phyloP scores from a whole-genome alignment of 2,888 invertebrate genomes.

The Lysandra bellargus region DNA sequence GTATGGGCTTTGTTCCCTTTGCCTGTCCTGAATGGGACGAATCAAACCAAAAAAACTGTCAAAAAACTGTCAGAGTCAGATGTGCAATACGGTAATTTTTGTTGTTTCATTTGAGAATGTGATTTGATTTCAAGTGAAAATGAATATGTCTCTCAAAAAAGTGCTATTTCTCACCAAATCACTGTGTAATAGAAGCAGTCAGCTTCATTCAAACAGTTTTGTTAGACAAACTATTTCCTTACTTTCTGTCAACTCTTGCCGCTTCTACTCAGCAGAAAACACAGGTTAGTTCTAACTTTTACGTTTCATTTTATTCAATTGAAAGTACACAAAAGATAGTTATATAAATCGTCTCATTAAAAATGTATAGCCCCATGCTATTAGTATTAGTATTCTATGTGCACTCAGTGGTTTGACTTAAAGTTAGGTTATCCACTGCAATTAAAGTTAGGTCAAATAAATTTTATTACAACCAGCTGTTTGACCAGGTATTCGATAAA shows the following conservation, averaged over 20 bases:
- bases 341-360: background rate
- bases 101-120: constrained; percentile 39
- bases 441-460: background rate
- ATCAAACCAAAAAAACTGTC: too few relatives aligned
- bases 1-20: too few relatives aligned
- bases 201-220: constrained; percentile 56
- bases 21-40: too few relatives aligned
- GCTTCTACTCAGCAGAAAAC: constrained; percentile 67
- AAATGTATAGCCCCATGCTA: background rate
- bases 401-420: background rate
- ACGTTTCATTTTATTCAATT: background rate
- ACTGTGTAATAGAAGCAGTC: constrained; percentile 57
- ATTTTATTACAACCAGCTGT: background rate
- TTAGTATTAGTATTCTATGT: background rate
- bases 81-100: constrained; percentile 27
- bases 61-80: background rate
- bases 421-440: background rate
- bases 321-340: background rate
- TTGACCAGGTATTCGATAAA: too few relatives aligned
- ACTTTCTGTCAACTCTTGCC: constrained; percentile 56
- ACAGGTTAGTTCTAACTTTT: constrained; percentile 63
- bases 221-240: constrained; percentile 60
- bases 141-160: constrained; percentile 70
- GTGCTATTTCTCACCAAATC: constrained; percentile 62
- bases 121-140: constrained; percentile 36